Conservation (phyloP, 2,797 vertebrate genomes). For the Buphagus erythrorhynchus region DNA sequence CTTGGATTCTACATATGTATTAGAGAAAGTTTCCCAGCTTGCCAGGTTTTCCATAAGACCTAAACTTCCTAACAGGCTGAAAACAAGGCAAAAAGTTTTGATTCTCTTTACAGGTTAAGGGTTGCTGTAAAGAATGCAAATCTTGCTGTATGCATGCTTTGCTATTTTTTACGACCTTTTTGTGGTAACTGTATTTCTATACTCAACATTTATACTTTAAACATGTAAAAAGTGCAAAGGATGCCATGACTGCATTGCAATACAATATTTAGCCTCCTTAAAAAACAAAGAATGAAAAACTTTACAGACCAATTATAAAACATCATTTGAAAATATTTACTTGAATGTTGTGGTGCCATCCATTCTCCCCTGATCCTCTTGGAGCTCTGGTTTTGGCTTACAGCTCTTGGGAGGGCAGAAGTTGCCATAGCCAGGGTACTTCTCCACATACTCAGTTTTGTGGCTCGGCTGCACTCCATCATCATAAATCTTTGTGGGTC, state of each 20-base stretch:
- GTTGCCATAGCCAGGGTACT: conserved; percentile 76
- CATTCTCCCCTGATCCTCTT: conserved; percentile 69
- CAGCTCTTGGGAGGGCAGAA: conserved; percentile 72
- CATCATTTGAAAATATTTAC: conserved; percentile 70
- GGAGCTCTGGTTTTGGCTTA: conserved; percentile 77
- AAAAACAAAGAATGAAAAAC: neutral
- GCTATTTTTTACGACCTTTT: neutral
- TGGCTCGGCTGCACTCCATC: conserved; percentile 42
- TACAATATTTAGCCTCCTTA: neutral
- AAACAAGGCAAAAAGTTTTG: neutral
- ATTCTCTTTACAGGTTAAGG: neutral
- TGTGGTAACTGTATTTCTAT: neutral
- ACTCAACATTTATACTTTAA: neutral
- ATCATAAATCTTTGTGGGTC: conserved; percentile 76
- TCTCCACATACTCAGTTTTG: conserved; percentile 84
- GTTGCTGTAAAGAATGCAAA: neutral
- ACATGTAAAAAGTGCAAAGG: neutral
- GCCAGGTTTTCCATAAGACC: neutral
- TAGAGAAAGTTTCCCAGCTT: neutral
- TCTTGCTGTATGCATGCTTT: neutral
- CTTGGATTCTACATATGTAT: neutral
- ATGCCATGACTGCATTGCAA: neutral
- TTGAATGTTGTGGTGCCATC: conserved; percentile 84
- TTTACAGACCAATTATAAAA: neutral
- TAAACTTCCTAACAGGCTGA: neutral